Conservation (phyloP, 2,113 vertebrate genomes). For the Ptilorrhoa leucosticta region DNA sequence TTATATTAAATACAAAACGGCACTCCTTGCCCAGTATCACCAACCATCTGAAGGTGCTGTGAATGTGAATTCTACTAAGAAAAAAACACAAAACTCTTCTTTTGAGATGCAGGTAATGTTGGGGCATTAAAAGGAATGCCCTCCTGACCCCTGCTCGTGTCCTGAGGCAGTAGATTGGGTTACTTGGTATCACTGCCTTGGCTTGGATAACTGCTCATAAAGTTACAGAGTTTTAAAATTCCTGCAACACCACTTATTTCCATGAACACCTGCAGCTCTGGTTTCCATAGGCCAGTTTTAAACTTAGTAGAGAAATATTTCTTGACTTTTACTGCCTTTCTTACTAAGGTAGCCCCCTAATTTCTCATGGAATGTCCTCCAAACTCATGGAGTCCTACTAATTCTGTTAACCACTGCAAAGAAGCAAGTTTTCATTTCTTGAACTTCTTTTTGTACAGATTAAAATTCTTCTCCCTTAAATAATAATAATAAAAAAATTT, state of each 20-base stretch:
- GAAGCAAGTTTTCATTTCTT: not conserved
- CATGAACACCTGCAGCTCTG: not conserved
- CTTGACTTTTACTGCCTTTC: not conserved
- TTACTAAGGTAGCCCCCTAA: not conserved
- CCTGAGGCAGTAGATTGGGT: not conserved
- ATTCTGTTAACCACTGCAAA: not conserved
- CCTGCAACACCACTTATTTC: not conserved
- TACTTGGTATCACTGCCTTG: not conserved
- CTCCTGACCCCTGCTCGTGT: not conserved
- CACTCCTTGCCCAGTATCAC: not conserved
- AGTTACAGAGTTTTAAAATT: not conserved
- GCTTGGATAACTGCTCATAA: not conserved
- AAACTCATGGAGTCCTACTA: not conserved
- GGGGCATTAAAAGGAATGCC: not conserved
- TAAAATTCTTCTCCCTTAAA: not conserved
- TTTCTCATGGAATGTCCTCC: not conserved
- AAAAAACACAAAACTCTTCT: not conserved
- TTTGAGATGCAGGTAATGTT: not conserved
- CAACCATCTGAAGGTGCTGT: not conserved
- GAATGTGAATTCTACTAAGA: not conserved
- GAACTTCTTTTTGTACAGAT: not conserved
- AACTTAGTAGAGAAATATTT: not conserved
- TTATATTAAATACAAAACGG: not conserved
- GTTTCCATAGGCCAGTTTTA: not conserved
- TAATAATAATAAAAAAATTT: not conserved